Evolutionary conservation across 2,888 invertebrate species (phyloP).

Genomic region (Pollenia amentaria): DNA sequence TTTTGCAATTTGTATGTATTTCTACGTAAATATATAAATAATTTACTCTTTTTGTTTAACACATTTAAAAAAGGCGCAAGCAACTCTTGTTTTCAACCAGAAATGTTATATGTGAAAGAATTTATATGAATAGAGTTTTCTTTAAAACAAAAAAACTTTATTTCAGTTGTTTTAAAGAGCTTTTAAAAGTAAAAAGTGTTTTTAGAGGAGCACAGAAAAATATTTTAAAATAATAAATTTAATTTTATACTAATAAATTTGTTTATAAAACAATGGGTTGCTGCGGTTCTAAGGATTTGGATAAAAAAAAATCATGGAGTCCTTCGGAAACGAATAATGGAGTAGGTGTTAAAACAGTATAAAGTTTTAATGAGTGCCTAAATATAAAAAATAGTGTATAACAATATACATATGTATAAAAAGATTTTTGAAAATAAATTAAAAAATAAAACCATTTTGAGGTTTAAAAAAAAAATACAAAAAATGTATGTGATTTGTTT

Average conservation of each 20-base stretch:
- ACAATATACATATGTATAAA: too few species aligned
- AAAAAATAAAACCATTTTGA: background rate
- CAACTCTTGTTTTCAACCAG: conserved; percentile 53
- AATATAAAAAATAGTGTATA: too few species aligned
- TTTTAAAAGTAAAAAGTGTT: conserved; percentile 65
- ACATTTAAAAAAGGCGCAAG: conserved; percentile 52
- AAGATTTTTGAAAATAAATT: background rate
- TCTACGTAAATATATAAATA: conserved; percentile 39
- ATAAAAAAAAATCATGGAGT: conserved; percentile 81
- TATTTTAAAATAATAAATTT: conserved; percentile 35
- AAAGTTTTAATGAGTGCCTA: background rate
- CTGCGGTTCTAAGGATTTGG: conserved; percentile 80
- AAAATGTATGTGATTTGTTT: too few species aligned
- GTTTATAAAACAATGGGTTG: conserved; percentile 77
- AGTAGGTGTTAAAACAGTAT: conserved; percentile 72
- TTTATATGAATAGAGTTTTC: conserved; percentile 60
- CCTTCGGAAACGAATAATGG: conserved; percentile 81
- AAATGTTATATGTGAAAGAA: conserved; percentile 37
- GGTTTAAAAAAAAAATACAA: conserved; percentile 1
- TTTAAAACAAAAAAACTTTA: conserved; percentile 50
- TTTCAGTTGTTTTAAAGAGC: conserved; percentile 65
- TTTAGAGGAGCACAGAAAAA: conserved; percentile 10
- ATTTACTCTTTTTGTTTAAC: conserved; percentile 60
- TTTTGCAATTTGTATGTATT: conserved; percentile 49
- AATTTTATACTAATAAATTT: background rate